Percentiles rank a stretch among this genome's conserved stretches.
These are phyloP conservation scores for Nematolebias whitei DNA, from an alignment of 2,113 vertebrate species.

Conservation along the genomic window DNA sequence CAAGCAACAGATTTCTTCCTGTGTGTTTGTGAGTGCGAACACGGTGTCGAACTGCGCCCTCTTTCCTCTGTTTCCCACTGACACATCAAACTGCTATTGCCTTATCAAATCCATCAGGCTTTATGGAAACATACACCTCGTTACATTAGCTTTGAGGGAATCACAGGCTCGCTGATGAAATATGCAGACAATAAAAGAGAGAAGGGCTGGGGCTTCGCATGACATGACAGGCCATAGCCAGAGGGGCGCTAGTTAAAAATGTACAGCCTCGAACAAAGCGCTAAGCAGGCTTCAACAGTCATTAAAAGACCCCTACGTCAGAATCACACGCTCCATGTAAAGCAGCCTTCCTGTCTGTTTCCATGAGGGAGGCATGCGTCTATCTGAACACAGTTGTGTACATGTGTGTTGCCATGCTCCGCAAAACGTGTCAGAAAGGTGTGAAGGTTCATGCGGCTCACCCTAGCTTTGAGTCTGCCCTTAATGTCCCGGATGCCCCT, in stretches of 20 bases:
- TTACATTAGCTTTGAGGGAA: conserved; percentile 88
- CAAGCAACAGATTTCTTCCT: conserved; percentile 32
- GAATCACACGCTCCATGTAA: conserved; percentile 69
- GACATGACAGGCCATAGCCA: conserved; percentile 87
- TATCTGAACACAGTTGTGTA: conserved; percentile 36
- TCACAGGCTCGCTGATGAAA: conserved; percentile 86
- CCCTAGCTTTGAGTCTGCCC: conserved; percentile 92
- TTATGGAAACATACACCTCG: conserved; percentile 90
- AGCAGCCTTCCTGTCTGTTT: conserved; percentile 69
- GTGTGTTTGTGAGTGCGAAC: conserved; percentile 3
- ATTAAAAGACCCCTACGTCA: conserved; percentile 82
- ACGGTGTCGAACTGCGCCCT: conserved; percentile 6
- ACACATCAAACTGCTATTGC: conserved; percentile 83
- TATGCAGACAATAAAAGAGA: conserved; percentile 88
- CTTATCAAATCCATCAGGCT: conserved; percentile 87
- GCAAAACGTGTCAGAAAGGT: conserved; percentile 32
- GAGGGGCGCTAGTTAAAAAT: conserved; percentile 88
- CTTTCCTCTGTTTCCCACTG: conserved; percentile 66
- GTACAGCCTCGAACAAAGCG: conserved; percentile 85
- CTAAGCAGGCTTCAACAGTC: conserved; percentile 87
- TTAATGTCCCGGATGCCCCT: conserved; percentile 93
- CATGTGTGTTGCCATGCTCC: conserved; percentile 49
- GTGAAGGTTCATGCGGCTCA: conserved; percentile 67
- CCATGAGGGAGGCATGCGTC: conserved; percentile 57
- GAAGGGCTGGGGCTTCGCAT: conserved; percentile 63